Evolutionary conservation across 2,113 vertebrate genomes (phyloP), one percentile per base, ranked within the genome.

Genomic region (Turnix velox): DNA sequence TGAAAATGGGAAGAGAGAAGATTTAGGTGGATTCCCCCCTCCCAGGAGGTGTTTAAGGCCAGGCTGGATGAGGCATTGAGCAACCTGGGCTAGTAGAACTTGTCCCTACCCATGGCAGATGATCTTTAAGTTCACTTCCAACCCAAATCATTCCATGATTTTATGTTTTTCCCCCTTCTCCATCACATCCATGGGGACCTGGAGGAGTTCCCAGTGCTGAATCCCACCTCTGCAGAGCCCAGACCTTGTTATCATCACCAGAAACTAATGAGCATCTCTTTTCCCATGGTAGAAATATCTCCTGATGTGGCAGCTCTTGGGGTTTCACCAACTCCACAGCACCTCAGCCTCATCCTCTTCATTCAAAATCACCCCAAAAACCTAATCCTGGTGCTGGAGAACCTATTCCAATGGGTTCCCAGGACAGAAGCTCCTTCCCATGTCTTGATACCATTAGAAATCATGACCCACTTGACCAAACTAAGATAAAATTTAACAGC

Each of bases 401-500:
- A 27, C 31, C 63, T 17, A 46, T 57, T 45, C 69, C 1, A 5
- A 31, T 0, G 5, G 54, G 71, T 27, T 28, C 72, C 48, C 46
- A 15, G 46, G 48, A 7, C 15, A 23, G 73, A 54, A 92, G 14
- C 62, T 5, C 31, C 80, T 66, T 25, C 89, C 63, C 7, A 9
- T 43, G 17, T 61, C 77, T 62, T 79, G 27, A 30, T 62, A 30
- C 12, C 0, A 1, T 31, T 37, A 49, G 63, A 42, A 49, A 45
- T 45, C 4, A 43, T 81, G 65, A 86, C 74, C 94, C 20, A 2
- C 85, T 92, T 59, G 83, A 30, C 7, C 7, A 31, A 33, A 62
- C 93, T 6, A 39, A 74, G 77, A 87, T 68, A 86, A 84, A 77
- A 61, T 93, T 88, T 52, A 84, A 69, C 87, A 57, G 96, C 94